These are phyloP conservation scores for Balanococcus diminutus DNA, from an alignment of 2,888 invertebrate species.

Conservation along the genomic window DNA sequence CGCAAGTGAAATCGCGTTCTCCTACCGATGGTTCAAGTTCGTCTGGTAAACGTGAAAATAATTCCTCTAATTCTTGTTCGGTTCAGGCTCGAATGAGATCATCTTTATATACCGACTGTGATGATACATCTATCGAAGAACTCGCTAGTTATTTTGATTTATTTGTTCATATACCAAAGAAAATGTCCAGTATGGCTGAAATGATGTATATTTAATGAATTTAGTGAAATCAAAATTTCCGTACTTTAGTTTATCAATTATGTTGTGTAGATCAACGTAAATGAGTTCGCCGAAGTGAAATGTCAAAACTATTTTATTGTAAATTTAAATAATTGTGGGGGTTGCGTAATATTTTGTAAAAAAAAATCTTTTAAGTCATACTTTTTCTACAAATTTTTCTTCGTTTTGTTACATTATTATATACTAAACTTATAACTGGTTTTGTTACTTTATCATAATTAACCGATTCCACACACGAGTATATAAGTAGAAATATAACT, in stretches of 20 bases:
- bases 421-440: conserved; percentile 1
- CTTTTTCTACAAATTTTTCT: conserved; percentile 26
- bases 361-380: neutral
- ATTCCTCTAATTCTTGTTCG: conserved; percentile 45
- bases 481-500: conserved; percentile 8
- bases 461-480: neutral
- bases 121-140: conserved; percentile 91
- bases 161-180: conserved; percentile 93
- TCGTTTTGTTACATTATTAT: conserved; percentile 23
- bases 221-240: conserved; percentile 24
- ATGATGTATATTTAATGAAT: conserved; percentile 92
- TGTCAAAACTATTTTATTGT: neutral
- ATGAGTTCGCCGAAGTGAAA: neutral
- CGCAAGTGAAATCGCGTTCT: neutral
- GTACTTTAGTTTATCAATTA: neutral
- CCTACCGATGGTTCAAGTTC: neutral
- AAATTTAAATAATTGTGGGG: conserved; percentile 1
- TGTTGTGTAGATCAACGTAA: neutral
- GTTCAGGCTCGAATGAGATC: conserved; percentile 50
- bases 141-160: conserved; percentile 95
- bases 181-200: conserved; percentile 97
- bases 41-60: conserved; percentile 44
- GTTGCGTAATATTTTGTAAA: neutral
- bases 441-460: conserved; percentile 36
- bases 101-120: conserved; percentile 58